These are phyloP conservation scores for Coranthus polyacanthus DNA, from an alignment of 2,797 vertebrate species.

Conservation along the genomic window DNA sequence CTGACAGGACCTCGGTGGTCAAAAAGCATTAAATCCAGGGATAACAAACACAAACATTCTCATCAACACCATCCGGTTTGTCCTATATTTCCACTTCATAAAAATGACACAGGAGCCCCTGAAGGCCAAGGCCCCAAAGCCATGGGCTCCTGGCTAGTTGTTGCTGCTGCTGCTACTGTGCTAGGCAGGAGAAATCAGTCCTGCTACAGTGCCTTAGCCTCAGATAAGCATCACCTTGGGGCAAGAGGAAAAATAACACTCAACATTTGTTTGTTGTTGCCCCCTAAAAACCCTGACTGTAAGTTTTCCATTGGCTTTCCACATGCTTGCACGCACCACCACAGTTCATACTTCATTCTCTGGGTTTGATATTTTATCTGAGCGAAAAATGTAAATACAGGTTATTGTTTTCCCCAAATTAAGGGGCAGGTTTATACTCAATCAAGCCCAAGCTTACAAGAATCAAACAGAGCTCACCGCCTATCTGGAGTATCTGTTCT, in stretches of 20 bases:
- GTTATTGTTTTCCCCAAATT: conserved; percentile 68
- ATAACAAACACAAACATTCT: conserved; percentile 48
- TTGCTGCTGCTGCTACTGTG: conserved; percentile 57
- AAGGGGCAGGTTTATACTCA: conserved; percentile 71
- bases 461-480: conserved; percentile 56
- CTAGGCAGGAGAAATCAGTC: conserved; percentile 24
- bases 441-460: conserved; percentile 58
- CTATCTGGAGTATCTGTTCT: conserved; percentile 49
- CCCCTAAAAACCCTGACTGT: conserved; percentile 25
- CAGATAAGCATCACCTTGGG: conserved; percentile 34
- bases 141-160: conserved; percentile 16
- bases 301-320: conserved; percentile 39
- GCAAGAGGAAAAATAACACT: conserved; percentile 33
- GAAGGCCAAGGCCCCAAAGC: conserved; percentile 12
- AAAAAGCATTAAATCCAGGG: conserved; percentile 35
- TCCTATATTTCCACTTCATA: conserved; percentile 39
- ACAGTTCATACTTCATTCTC: conserved; percentile 25
- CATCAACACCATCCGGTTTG: conserved; percentile 43
- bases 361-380: conserved; percentile 62
- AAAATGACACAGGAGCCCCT: conserved; percentile 13
- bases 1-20: conserved; percentile 46
- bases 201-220: conserved; percentile 28
- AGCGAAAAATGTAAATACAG: conserved; percentile 67
- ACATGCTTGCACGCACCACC: conserved; percentile 23
- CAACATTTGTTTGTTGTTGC: conserved; percentile 33